phyloP scores from a whole-genome alignment of 2,888 invertebrate genomes.

The Ochlodes sylvanus region DNA sequence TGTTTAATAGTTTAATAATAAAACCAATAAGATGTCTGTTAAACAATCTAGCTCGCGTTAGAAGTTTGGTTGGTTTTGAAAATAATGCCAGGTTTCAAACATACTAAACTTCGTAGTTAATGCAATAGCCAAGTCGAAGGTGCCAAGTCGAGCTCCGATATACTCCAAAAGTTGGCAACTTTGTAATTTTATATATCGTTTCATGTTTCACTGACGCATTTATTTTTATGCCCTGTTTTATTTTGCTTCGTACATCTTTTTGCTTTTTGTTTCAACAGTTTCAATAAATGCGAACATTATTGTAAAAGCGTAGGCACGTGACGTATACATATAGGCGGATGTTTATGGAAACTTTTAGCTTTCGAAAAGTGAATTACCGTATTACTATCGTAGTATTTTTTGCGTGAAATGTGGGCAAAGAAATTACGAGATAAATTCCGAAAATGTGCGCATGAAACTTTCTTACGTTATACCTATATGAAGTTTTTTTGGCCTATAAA shows the following conservation, averaged over 20 bases:
- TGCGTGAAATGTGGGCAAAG: too few species aligned
- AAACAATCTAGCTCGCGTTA: background rate
- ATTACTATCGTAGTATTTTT: too few species aligned
- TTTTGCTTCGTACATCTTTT: background rate
- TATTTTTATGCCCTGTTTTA: constrained; percentile 10
- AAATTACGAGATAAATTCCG: too few species aligned
- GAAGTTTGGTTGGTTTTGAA: background rate
- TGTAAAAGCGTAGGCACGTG: too few species aligned
- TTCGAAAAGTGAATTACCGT: too few species aligned
- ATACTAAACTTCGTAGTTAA: constrained; percentile 8
- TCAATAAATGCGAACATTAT: too few species aligned
- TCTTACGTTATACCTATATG: too few species aligned
- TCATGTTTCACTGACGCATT: constrained; percentile 11
- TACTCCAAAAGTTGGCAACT: constrained; percentile 8
- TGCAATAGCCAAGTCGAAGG: constrained; percentile 7
- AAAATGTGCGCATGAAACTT: too few species aligned
- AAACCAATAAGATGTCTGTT: too few species aligned
- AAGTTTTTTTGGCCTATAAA: too few species aligned
- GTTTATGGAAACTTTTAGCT: too few species aligned
- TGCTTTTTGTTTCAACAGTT: background rate
- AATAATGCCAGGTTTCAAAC: constrained; percentile 1
- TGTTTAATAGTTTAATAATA: background rate
- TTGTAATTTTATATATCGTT: constrained; percentile 11
- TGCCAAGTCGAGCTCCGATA: constrained; percentile 1
- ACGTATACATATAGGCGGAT: too few species aligned